phyloP scores from a whole-genome alignment of 2,888 invertebrate genomes.

The Germaria angustata region DNA sequence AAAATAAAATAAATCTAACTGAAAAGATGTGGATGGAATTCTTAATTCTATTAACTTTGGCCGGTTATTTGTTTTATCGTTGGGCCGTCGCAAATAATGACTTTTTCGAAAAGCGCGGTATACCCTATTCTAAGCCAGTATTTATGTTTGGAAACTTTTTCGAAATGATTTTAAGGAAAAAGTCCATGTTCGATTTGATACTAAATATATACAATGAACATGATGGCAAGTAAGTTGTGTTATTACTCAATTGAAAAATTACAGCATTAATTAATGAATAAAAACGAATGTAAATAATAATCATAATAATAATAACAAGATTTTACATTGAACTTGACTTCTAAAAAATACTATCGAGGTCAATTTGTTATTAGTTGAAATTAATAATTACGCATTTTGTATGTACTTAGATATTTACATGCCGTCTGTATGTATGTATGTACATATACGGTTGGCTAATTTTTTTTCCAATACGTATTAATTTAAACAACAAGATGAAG shows the following conservation, averaged over 20 bases:
- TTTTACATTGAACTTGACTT: constrained; percentile 38
- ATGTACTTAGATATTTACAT: too few relatives aligned
- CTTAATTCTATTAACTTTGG: constrained; percentile 63
- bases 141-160: constrained; percentile 71
- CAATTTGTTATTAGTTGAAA: neutral
- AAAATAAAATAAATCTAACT: neutral
- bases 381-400: neutral
- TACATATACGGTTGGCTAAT: neutral
- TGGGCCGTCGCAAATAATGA: constrained; percentile 71
- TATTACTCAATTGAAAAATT: neutral
- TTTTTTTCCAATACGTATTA: too few relatives aligned
- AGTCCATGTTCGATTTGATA: constrained; percentile 81
- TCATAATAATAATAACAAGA: too few relatives aligned
- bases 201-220: constrained; percentile 80
- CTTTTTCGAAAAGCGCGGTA: constrained; percentile 71
- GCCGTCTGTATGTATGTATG: too few relatives aligned
- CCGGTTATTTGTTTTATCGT: constrained; percentile 70
- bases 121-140: constrained; percentile 69
- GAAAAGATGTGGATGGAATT: constrained; percentile 71
- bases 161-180: constrained; percentile 73
- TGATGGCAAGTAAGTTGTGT: constrained; percentile 78
- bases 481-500: too few relatives aligned
- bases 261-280: neutral
- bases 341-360: neutral
- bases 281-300: too few relatives aligned